Evolutionary conservation across 2,888 invertebrate species (phyloP), one percentile per base, ranked within the genome.

Genomic region (Ecliptopera silaceata): DNA sequence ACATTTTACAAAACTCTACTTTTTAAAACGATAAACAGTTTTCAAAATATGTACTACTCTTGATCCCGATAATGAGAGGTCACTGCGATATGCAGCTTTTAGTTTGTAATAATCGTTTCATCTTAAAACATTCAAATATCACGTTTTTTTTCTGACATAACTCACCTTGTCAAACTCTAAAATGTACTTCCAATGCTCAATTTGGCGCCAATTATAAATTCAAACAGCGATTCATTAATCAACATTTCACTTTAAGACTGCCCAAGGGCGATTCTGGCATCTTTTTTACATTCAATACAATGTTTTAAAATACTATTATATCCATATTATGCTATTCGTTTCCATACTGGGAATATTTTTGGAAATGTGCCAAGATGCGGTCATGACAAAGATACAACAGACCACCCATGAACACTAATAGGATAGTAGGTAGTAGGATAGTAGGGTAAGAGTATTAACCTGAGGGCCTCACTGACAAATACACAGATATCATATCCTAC

Each of bases 191-290:
- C n/a, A n/a, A n/a, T n/a, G n/a, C 20, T 42, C 59, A 51, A 43
- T 59, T 59, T 57, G 56, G 59, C 51, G 49, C 42, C 56, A 52
- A 63, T 57, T 63, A 57, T 59, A 57, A 63, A 63, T 59, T 8
- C 26, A 44, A 49, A 57, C 55, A 43, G 48, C 54, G 38, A 31
- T 12, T 15, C 52, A 57, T 63, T 57, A 47, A 63, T 59, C 59
- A 63, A 12, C 34, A 43, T 36, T 43, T 50, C 50, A 43, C 43
- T 50, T 20, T 18, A 13, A 15, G 42, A 50, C 43, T 13, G n/a
- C 32, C 5, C 50, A 50, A 50, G 50, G 50, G 22, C 42, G 34
- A 15, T 26, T 17, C 32, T 22, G 41, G 41, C 41, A 41, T 20
- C 20, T 41, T n/a, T n/a, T n/a, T 41, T 20, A 41, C 39, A 41